These are phyloP conservation scores for Torymus tubicola DNA, from an alignment of 2,888 invertebrate genomes.

Conservation along the genomic window DNA sequence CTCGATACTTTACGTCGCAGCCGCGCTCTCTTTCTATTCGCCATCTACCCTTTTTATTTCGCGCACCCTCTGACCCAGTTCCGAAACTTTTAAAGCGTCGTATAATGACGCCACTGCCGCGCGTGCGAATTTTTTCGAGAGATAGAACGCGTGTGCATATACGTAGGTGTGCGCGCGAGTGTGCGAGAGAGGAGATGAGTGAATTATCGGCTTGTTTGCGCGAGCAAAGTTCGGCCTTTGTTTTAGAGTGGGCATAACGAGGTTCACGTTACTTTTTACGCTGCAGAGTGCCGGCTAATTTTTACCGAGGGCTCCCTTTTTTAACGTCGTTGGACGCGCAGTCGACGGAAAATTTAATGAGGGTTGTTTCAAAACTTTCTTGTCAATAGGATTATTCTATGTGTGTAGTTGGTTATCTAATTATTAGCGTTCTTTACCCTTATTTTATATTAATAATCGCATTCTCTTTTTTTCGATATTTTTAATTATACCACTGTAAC, in stretches of 20 bases:
- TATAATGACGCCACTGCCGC: background rate
- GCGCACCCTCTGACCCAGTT: background rate
- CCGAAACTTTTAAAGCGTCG: background rate
- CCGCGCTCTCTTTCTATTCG: background rate
- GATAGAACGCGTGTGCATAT: background rate
- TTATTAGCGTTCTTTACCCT: too few relatives aligned
- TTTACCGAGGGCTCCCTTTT: too few relatives aligned
- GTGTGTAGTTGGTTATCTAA: too few relatives aligned
- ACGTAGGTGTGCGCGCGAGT: background rate
- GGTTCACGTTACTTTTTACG: too few relatives aligned
- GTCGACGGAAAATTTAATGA: too few relatives aligned
- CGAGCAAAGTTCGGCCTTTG: background rate
- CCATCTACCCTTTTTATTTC: background rate
- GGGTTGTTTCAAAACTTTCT: too few relatives aligned
- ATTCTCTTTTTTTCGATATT: too few relatives aligned
- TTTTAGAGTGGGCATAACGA: background rate
- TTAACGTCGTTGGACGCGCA: too few relatives aligned
- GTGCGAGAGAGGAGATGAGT: background rate
- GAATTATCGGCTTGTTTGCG: conserved; percentile 28
- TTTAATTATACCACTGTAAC: too few relatives aligned
- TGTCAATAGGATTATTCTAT: too few relatives aligned
- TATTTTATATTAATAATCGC: too few relatives aligned
- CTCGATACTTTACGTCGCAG: conserved; percentile 57
- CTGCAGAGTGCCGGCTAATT: too few relatives aligned
- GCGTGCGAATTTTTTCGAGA: background rate